These are phyloP conservation scores for Takifugu ocellatus DNA, from an alignment of 2,797 vertebrate genomes.

Conservation along the genomic window DNA sequence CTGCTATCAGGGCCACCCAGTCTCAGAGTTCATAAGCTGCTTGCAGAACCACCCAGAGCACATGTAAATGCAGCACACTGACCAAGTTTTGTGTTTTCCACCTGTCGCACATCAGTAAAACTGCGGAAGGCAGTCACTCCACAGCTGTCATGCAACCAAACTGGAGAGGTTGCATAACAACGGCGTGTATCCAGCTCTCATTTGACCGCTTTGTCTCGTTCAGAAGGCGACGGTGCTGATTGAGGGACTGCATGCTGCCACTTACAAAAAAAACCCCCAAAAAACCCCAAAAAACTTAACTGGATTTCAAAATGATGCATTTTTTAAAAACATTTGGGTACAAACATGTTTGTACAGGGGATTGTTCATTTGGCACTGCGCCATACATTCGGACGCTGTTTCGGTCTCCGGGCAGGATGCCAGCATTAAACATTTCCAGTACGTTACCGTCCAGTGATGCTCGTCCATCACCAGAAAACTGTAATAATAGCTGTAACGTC, in stretches of 20 bases:
- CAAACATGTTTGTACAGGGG: too few species aligned
- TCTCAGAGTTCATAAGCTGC: conserved; percentile 85
- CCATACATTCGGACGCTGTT: conserved; percentile 20
- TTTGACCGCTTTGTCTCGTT: conserved; percentile 26
- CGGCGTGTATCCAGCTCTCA: conserved; percentile 10
- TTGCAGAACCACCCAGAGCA: conserved; percentile 96
- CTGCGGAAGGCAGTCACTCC: conserved; percentile 23
- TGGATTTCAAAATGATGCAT: too few species aligned
- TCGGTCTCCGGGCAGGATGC: conserved; percentile 5
- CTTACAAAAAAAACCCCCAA: too few species aligned
- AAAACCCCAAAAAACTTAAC: too few species aligned
- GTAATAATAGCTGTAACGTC: conserved; percentile 37
- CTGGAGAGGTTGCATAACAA: conserved; percentile 12
- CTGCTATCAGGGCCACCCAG: conserved; percentile 85
- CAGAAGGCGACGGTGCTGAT: neutral
- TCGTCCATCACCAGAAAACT: conserved; percentile 17
- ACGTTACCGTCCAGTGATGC: conserved; percentile 37
- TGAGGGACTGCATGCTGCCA: too few species aligned
- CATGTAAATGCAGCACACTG: conserved; percentile 68
- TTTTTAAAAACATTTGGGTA: too few species aligned
- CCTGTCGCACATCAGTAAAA: conserved; percentile 6
- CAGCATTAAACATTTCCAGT: conserved; percentile 5
- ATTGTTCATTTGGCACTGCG: neutral
- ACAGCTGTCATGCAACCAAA: conserved; percentile 16
- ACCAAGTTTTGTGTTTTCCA: conserved; percentile 28